Percentiles rank a stretch among this genome's conserved stretches.
Evolutionary conservation across 2,888 invertebrate genomes (phyloP).

Genomic region (Pollenia labialis): DNA sequence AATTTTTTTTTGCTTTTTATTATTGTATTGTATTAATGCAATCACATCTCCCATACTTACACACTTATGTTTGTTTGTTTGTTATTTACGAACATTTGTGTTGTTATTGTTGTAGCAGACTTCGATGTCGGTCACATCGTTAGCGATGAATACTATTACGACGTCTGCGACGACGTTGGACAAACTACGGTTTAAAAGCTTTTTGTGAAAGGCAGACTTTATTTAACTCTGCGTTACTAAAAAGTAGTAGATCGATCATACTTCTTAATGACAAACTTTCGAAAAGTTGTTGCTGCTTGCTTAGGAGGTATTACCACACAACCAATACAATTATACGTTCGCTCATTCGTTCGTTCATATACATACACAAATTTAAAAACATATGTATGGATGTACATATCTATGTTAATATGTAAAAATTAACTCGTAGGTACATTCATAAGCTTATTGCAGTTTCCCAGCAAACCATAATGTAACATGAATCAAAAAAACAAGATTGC

Average conservation of each 20-base stretch:
- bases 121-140: slow-evolving; percentile 68
- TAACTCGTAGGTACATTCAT: not conserved
- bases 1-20: slow-evolving; percentile 45
- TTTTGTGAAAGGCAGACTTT: slow-evolving; percentile 74
- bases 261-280: slow-evolving; percentile 72
- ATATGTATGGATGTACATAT: not conserved
- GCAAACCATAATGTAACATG: slow-evolving; percentile 23
- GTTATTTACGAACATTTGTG: slow-evolving; percentile 61
- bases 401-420: slow-evolving; percentile 2
- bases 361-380: slow-evolving; percentile 4
- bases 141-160: slow-evolving; percentile 39
- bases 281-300: slow-evolving; percentile 66
- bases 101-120: slow-evolving; percentile 43
- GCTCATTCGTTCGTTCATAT: not conserved
- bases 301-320: slow-evolving; percentile 70
- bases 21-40: slow-evolving; percentile 70
- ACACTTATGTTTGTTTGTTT: slow-evolving; percentile 67
- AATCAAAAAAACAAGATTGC: too few species aligned
- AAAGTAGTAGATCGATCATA: slow-evolving; percentile 71
- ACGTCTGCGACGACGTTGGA: slow-evolving; percentile 52
- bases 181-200: slow-evolving; percentile 63
- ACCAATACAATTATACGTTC: slow-evolving; percentile 31
- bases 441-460: slow-evolving; percentile 44
- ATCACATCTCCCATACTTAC: slow-evolving; percentile 70
- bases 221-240: slow-evolving; percentile 72